phyloP scores from a whole-genome alignment of 2,888 invertebrate species.

The Hesperia comma region DNA sequence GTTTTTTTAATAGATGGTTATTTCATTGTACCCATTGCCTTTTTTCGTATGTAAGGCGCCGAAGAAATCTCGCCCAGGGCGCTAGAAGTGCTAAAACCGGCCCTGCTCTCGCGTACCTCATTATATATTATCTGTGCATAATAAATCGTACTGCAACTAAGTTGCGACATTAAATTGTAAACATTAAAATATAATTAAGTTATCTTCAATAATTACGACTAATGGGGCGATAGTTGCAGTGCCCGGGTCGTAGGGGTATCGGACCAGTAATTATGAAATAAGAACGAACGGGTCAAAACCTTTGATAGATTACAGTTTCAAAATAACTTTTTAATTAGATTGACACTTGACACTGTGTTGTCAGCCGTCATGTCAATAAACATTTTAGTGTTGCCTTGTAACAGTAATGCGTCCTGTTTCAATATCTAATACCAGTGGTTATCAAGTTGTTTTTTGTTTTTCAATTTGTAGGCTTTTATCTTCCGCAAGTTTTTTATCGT shows the following conservation, averaged over 20 bases:
- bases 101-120: conserved; percentile 1
- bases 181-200: conserved; percentile 58
- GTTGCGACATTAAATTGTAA: conserved; percentile 29
- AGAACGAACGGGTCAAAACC: conserved; percentile 40
- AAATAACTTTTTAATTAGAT: conserved; percentile 49
- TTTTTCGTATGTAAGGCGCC: not conserved
- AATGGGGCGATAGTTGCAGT: conserved; percentile 74
- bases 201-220: conserved; percentile 75
- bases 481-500: too few relatives aligned
- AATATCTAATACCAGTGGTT: too few relatives aligned
- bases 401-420: not conserved
- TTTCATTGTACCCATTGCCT: too few relatives aligned
- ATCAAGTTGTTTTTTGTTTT: too few relatives aligned
- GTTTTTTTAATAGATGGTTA: too few relatives aligned
- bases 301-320: conserved; percentile 39
- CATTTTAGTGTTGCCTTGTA: conserved; percentile 16
- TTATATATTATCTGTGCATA: conserved; percentile 17
- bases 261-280: conserved; percentile 54
- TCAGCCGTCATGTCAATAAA: conserved; percentile 11
- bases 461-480: too few relatives aligned
- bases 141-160: conserved; percentile 25
- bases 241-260: conserved; percentile 51
- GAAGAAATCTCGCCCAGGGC: too few relatives aligned
- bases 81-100: too few relatives aligned
- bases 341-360: conserved; percentile 30